Evolutionary conservation across 1,140 invertebrate genomes (phyloP).

Genomic region (Diorhabda elongata): DNA sequence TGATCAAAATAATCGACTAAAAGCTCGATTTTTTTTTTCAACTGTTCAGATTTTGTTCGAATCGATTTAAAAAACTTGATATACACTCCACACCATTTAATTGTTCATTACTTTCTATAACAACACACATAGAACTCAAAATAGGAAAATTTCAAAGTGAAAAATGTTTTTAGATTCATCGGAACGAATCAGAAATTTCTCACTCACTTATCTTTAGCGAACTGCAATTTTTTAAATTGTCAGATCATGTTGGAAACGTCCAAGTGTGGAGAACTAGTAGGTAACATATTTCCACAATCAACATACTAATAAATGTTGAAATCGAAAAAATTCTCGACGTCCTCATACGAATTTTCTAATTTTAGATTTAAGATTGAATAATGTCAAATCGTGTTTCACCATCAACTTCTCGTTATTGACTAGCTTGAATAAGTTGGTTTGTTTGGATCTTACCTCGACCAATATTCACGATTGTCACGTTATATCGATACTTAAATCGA

Average conservation of each 20-base stretch:
- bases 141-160: no score
- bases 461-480: conserved; percentile 60
- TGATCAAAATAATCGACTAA: no score
- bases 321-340: not conserved
- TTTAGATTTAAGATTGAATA: conserved; percentile 26
- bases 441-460: conserved; percentile 75
- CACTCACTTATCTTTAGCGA: conserved; percentile 40
- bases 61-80: no score
- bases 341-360: not conserved
- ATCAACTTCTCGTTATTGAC: conserved; percentile 9
- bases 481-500: conserved; percentile 61
- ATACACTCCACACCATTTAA: no score
- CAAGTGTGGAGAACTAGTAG: conserved; percentile 33
- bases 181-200: conserved; percentile 8
- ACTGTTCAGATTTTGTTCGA: no score
- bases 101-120: no score
- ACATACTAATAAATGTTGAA: not conserved
- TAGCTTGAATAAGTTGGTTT: conserved; percentile 60
- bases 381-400: not conserved
- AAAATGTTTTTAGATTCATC: conserved; percentile 15
- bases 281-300: conserved; percentile 13
- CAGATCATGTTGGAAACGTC: conserved; percentile 28
- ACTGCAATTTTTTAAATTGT: conserved; percentile 36
- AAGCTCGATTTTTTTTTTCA: no score
- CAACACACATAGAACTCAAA: no score